Percentiles rank a stretch among this genome's conserved stretches.
Evolutionary conservation across 2,113 vertebrate genomes (phyloP).

Genomic region (Prochilodus magdalenae): DNA sequence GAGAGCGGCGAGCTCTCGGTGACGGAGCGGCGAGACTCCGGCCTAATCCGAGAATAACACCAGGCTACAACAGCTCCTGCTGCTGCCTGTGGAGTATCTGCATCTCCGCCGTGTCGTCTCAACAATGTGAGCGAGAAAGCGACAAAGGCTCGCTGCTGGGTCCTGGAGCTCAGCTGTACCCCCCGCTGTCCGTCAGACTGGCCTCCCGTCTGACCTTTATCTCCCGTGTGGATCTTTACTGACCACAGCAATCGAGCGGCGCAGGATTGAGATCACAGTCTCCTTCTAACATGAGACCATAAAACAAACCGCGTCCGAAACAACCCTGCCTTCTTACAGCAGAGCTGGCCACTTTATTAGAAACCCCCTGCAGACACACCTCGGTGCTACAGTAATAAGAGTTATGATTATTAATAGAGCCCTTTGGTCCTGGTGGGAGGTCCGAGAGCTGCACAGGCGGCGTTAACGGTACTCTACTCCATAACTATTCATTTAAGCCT

Average conservation of each 20-base stretch:
- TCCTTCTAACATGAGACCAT: not conserved
- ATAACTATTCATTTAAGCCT: too few species aligned
- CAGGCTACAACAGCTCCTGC: not conserved
- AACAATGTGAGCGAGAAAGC: constrained; percentile 27
- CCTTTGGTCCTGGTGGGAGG: too few species aligned
- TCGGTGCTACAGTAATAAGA: not conserved
- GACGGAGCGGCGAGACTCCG: not conserved
- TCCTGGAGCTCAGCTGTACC: constrained; percentile 27
- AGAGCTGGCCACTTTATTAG: not conserved
- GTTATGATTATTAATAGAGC: too few species aligned
- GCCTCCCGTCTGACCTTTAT: constrained; percentile 9
- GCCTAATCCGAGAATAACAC: not conserved
- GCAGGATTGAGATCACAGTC: not conserved
- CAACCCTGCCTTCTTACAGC: not conserved
- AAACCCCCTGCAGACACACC: not conserved
- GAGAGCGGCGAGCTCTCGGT: not conserved
- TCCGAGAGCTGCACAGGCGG: too few species aligned
- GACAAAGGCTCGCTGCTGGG: constrained; percentile 18
- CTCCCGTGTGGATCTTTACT: not conserved
- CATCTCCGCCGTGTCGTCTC: constrained; percentile 38
- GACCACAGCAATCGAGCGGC: not conserved
- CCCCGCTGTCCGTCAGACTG: constrained; percentile 52
- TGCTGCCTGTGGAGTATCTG: constrained; percentile 22
- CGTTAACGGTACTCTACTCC: too few species aligned
- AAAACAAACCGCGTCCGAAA: not conserved